These are phyloP conservation scores for Cacatua alba DNA, from an alignment of 2,113 vertebrate genomes.

Conservation along the genomic window DNA sequence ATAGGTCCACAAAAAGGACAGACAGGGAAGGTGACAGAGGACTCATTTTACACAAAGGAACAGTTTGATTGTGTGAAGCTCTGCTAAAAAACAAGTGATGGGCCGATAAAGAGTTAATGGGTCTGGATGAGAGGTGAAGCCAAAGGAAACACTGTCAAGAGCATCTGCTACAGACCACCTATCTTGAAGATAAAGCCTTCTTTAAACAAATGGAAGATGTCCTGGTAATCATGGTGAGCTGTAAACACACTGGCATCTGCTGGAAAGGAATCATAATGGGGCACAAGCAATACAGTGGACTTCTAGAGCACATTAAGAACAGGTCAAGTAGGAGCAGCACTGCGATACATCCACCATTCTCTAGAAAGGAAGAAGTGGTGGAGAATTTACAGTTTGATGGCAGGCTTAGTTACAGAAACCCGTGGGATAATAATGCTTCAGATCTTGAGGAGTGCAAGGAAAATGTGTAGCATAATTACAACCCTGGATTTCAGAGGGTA, in stretches of 20 bases:
- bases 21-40: neutral
- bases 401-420: neutral
- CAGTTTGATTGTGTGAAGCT: neutral
- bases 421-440: neutral
- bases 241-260: neutral
- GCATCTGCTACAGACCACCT: neutral
- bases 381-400: neutral
- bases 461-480: neutral
- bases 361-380: neutral
- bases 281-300: neutral
- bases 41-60: neutral
- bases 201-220: neutral
- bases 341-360: neutral
- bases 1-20: neutral
- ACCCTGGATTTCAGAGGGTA: neutral
- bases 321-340: neutral
- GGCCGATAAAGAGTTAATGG: neutral
- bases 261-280: accelerated
- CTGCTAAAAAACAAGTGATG: neutral
- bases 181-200: neutral
- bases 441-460: neutral
- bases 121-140: neutral
- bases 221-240: neutral
- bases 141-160: neutral
- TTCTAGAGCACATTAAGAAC: neutral